Percentiles rank a stretch among this genome's conserved stretches.
Conservation (phyloP, 1,140 invertebrate species). For the Ganaspis sp. region DNA sequence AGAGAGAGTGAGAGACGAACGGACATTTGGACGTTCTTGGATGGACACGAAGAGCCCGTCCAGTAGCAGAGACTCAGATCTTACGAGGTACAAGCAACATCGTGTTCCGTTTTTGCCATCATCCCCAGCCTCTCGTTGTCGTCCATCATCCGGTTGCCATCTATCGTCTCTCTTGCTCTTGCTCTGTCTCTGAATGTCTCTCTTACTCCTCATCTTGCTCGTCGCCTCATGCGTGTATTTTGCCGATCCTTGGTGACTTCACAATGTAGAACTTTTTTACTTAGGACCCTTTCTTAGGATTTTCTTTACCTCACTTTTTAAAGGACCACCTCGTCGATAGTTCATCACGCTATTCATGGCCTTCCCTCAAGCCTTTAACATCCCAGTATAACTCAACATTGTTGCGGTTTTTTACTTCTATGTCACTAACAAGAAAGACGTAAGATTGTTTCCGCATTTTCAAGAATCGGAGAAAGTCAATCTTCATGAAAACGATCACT, state of each 20-base stretch:
- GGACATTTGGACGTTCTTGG: constrained; percentile 24
- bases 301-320: neutral
- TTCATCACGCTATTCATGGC: no score
- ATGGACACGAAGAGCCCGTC: constrained; percentile 17
- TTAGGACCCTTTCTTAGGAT: neutral
- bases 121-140: constrained; percentile 28
- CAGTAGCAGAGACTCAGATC: constrained; percentile 22
- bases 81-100: constrained; percentile 38
- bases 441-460: no score
- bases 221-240: neutral
- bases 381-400: no score
- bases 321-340: no score
- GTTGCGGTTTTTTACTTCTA: no score
- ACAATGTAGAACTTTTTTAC: constrained; percentile 10
- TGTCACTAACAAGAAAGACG: no score
- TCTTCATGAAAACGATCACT: no score
- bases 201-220: constrained; percentile 25
- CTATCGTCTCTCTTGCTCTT: constrained; percentile 17
- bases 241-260: neutral
- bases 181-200: constrained; percentile 17
- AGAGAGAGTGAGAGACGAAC: constrained; percentile 19
- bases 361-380: no score
- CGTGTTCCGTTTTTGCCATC: constrained; percentile 35
- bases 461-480: no score
- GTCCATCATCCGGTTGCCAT: constrained; percentile 33